These are phyloP conservation scores for Polymixis flavicincta DNA, from an alignment of 2,888 invertebrate genomes.

Conservation along the genomic window DNA sequence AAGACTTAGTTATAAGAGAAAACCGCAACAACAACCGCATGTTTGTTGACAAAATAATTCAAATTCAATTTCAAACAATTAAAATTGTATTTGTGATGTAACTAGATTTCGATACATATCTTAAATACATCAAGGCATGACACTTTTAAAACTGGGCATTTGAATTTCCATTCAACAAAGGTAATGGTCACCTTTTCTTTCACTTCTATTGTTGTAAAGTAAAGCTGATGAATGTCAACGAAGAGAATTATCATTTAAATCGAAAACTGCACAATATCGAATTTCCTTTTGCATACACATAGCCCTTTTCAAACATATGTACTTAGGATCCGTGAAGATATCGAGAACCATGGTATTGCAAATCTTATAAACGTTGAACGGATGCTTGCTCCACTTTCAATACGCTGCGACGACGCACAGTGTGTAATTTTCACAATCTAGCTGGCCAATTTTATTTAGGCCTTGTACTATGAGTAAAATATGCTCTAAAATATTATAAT, in stretches of 20 bases:
- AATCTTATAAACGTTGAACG: slow-evolving; percentile 79
- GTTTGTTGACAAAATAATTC: slow-evolving; percentile 10
- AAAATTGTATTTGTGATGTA: slow-evolving; percentile 31
- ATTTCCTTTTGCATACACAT: slow-evolving; percentile 21
- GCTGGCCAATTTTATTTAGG: no score
- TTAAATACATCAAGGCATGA: slow-evolving; percentile 21
- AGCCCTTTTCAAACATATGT: slow-evolving; percentile 30
- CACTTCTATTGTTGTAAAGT: slow-evolving; percentile 34
- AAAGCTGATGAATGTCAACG: slow-evolving; percentile 45
- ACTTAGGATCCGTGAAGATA: slow-evolving; percentile 68
- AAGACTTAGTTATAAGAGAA: background rate
- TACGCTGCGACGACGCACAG: slow-evolving; percentile 76
- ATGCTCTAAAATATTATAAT: no score
- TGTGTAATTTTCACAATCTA: no score
- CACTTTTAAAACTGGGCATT: slow-evolving; percentile 12
- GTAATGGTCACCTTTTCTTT: slow-evolving; percentile 30
- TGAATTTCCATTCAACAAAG: slow-evolving; percentile 50
- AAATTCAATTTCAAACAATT: slow-evolving; percentile 32
- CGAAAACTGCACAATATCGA: slow-evolving; percentile 28
- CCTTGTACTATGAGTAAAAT: no score
- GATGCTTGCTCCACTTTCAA: slow-evolving; percentile 85
- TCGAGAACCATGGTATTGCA: slow-evolving; percentile 73
- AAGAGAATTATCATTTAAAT: slow-evolving; percentile 53
- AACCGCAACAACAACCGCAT: no score
- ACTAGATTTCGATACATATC: slow-evolving; percentile 30